phyloP scores from a whole-genome alignment of 2,888 invertebrate genomes.

The Ectropis crepuscularia region DNA sequence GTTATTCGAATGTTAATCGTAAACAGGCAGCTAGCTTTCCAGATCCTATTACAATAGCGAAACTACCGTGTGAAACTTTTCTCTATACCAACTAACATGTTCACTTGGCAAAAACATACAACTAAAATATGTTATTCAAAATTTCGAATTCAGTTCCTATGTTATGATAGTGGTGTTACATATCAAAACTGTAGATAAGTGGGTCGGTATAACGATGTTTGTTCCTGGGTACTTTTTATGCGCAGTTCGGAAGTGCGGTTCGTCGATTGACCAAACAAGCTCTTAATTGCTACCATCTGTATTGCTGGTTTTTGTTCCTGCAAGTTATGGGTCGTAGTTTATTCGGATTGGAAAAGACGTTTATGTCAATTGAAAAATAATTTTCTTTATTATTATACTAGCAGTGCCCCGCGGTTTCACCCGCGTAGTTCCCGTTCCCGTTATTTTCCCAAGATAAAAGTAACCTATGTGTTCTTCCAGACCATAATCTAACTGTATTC shows the following conservation, averaged over 20 bases:
- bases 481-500: too few relatives aligned
- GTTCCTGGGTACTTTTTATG: slow-evolving; percentile 12
- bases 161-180: not conserved
- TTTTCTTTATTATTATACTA: too few relatives aligned
- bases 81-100: not conserved
- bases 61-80: slow-evolving; percentile 31
- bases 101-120: not conserved
- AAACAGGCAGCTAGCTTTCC: slow-evolving; percentile 16
- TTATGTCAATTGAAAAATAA: slow-evolving; percentile 3
- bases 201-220: slow-evolving; percentile 11
- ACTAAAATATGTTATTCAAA: not conserved
- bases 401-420: too few relatives aligned
- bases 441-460: too few relatives aligned
- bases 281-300: slow-evolving; percentile 23
- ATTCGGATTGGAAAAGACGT: slow-evolving; percentile 6
- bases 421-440: too few relatives aligned
- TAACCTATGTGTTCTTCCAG: too few relatives aligned
- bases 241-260: slow-evolving; percentile 21
- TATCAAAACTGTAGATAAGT: not conserved
- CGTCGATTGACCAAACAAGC: slow-evolving; percentile 22
- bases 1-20: slow-evolving; percentile 13
- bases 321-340: slow-evolving; percentile 6
- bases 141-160: not conserved
- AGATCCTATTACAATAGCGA: slow-evolving; percentile 33
- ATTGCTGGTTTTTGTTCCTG: slow-evolving; percentile 15